Percentiles rank a stretch among this genome's conserved stretches.
These are phyloP conservation scores for Parochlus steinenii DNA, from an alignment of 2,888 invertebrate genomes.

Conservation along the genomic window DNA sequence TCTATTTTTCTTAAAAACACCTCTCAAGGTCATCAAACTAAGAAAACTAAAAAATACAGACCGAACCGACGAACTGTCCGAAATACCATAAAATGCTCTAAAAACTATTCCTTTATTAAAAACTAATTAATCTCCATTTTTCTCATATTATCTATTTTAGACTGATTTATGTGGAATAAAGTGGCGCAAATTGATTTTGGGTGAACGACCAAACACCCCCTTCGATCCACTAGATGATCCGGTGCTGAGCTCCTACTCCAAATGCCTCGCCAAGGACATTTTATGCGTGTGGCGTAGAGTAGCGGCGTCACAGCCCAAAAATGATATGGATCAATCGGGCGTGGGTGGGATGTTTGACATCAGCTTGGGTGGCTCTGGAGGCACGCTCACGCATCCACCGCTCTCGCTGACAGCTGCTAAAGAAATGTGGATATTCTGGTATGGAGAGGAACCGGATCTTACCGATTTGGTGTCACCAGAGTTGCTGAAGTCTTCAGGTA, in stretches of 20 bases:
- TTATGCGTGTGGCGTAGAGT: constrained; percentile 96
- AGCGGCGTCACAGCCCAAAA: constrained; percentile 35
- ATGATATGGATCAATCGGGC: constrained; percentile 30
- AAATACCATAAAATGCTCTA: too few species aligned
- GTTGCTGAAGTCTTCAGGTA: constrained; percentile 71
- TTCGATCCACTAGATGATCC: constrained; percentile 73
- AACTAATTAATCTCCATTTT: constrained; percentile 10
- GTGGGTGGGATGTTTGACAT: constrained; percentile 18
- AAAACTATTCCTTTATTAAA: constrained; percentile 1
- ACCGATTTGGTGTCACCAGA: constrained; percentile 70
- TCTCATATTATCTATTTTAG: constrained; percentile 40
- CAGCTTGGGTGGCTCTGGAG: constrained; percentile 27
- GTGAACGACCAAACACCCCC: constrained; percentile 39
- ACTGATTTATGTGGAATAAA: constrained; percentile 98
- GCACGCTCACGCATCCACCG: constrained; percentile 47
- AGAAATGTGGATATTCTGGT: constrained; percentile 99
- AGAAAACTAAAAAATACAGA: too few species aligned
- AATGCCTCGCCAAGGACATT: constrained; percentile 85
- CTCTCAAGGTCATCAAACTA: too few species aligned
- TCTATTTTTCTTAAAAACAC: too few species aligned
- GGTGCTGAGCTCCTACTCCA: constrained; percentile 76
- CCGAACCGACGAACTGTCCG: too few species aligned
- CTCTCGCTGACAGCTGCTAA: constrained; percentile 76
- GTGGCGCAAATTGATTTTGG: constrained; percentile 92
- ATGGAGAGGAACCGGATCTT: constrained; percentile 90